A percentile compares a stretch with the other conserved stretches of the same genome.
Evolutionary conservation across 2,113 vertebrate genomes (phyloP).

Genomic region (Australoheros scitulus): DNA sequence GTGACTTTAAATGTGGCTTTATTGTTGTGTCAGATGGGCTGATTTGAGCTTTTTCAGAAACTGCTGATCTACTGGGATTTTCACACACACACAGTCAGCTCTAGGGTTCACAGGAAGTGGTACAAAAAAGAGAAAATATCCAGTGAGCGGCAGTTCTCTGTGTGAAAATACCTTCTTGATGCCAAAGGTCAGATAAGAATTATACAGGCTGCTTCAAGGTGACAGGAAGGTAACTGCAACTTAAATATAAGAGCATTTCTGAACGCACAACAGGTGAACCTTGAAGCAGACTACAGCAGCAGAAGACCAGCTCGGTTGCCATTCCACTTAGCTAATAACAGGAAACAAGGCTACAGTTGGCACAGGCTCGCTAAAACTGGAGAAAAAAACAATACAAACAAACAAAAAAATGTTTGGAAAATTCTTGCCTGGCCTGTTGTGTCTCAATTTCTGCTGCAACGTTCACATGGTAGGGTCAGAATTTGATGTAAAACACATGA

Average conservation of each 20-base stretch:
- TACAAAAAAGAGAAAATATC: background rate
- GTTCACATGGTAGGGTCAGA: background rate
- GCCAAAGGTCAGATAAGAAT: background rate
- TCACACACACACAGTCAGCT: background rate
- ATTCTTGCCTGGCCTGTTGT: background rate
- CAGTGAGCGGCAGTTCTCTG: background rate
- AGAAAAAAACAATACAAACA: background rate
- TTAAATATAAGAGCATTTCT: background rate
- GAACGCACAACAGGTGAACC: background rate
- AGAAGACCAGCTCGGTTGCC: background rate
- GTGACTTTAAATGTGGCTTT: background rate
- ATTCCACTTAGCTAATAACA: background rate
- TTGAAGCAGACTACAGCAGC: background rate
- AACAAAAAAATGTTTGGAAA: background rate
- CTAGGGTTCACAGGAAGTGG: background rate
- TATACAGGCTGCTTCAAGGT: background rate
- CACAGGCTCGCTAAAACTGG: background rate
- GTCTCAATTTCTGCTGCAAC: background rate
- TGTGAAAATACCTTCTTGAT: background rate
- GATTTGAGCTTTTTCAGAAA: background rate
- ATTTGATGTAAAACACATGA: background rate
- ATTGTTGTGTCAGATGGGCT: background rate
- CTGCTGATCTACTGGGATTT: background rate
- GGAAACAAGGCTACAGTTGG: background rate
- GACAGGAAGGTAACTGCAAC: background rate